These are phyloP conservation scores for Brachyistius frenatus DNA, from an alignment of 2,113 vertebrate species.

Conservation along the genomic window DNA sequence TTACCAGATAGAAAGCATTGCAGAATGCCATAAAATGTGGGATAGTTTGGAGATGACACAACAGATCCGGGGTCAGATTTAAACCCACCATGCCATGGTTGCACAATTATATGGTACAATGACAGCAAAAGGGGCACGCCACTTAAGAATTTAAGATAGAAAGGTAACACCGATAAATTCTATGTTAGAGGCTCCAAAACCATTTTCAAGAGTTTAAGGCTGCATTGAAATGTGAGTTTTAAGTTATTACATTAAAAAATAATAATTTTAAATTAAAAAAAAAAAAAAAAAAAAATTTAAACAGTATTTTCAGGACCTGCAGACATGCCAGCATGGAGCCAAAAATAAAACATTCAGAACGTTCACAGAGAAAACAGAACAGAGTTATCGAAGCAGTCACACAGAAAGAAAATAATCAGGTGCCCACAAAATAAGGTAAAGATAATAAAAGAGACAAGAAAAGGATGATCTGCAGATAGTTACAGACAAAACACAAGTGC, in stretches of 20 bases:
- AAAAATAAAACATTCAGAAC: constrained; percentile 10
- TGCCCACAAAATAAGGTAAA: constrained; percentile 14
- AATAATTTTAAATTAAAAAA: no score
- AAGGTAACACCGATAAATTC: not conserved
- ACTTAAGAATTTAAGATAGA: not conserved
- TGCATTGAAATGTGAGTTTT: not conserved
- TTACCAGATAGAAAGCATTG: not conserved
- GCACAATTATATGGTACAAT: not conserved
- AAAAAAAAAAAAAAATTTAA: not conserved
- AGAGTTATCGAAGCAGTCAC: not conserved
- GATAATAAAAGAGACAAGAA: not conserved
- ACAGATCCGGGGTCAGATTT: not conserved
- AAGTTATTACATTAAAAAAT: not conserved
- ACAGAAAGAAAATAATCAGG: constrained; percentile 1
- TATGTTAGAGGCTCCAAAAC: no score
- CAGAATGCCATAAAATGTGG: not conserved
- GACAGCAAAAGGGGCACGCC: not conserved
- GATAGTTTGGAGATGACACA: not conserved
- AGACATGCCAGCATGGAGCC: constrained; percentile 10
- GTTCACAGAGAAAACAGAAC: not conserved
- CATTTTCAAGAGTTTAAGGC: no score
- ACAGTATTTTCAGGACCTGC: constrained; percentile 13
- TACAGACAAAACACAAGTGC: constrained; percentile 25
- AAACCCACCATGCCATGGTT: not conserved
- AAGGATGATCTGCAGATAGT: constrained; percentile 16